Conservation (phyloP, 2,888 invertebrate genomes). For the Plagiodera versicolora region DNA sequence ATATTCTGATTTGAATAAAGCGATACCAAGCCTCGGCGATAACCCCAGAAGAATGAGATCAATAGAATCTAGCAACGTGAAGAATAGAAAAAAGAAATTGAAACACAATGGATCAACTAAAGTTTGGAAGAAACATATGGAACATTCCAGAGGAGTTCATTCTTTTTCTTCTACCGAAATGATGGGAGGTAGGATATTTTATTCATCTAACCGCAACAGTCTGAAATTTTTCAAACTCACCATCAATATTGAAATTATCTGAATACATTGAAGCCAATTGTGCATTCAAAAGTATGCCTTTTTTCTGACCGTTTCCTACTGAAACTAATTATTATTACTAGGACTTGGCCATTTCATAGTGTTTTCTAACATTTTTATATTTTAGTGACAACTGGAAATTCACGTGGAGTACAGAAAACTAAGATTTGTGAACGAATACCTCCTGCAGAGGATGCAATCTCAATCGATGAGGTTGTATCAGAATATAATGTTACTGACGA, state of each 20-base stretch:
- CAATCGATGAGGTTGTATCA: not conserved
- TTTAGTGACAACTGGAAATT: not conserved
- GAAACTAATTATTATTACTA: no score
- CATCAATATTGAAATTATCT: no score
- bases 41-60: not conserved
- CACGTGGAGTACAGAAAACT: not conserved
- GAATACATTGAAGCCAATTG: no score
- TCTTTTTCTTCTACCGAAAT: not conserved
- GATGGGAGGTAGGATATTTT: not conserved
- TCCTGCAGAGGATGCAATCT: not conserved
- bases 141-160: not conserved
- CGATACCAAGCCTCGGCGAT: not conserved
- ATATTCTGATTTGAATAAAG: not conserved
- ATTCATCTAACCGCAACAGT: no score
- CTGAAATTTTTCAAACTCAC: no score
- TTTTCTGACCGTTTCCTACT: no score
- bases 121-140: conserved; percentile 4
- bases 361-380: no score
- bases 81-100: not conserved
- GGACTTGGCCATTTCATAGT: no score
- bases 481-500: not conserved
- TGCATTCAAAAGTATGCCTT: no score
- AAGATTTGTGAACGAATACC: not conserved
- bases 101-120: no score
- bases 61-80: not conserved